A percentile compares a stretch with the other conserved stretches of the same genome.
Conservation (phyloP, 2,113 vertebrate species). For the Pelusios castaneus region DNA sequence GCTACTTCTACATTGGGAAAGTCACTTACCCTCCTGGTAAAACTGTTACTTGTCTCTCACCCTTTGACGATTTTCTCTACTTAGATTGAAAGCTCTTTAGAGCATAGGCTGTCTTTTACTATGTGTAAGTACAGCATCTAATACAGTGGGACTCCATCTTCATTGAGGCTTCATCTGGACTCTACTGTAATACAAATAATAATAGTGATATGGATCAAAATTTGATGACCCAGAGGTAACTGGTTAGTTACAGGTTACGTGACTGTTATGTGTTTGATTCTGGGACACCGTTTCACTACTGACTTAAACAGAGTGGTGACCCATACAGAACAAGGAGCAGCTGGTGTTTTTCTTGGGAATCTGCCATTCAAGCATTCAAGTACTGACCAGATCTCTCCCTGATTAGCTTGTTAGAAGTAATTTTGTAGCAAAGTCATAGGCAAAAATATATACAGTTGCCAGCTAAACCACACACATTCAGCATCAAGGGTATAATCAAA, state of each 20-base stretch:
- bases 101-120: neutral
- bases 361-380: neutral
- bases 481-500: neutral
- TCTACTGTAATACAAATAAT: neutral
- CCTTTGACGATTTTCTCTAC: neutral
- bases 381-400: neutral
- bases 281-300: neutral
- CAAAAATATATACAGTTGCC: neutral
- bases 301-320: slow-evolving; percentile 5
- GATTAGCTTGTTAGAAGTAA: neutral
- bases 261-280: slow-evolving; percentile 6
- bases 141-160: neutral
- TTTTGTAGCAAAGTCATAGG: neutral
- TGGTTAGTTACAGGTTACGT: neutral
- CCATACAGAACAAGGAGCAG: slow-evolving; percentile 27
- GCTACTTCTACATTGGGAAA: neutral
- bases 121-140: neutral
- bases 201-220: neutral
- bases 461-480: neutral
- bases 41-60: neutral
- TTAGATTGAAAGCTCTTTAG: neutral
- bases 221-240: neutral
- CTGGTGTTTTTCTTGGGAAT: slow-evolving; percentile 52
- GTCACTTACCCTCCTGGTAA: neutral
- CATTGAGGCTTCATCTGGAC: rapidly evolving